Percentiles rank a stretch among this genome's conserved stretches.
Conservation (phyloP, 2,888 invertebrate species). For the Polietes domitor region DNA sequence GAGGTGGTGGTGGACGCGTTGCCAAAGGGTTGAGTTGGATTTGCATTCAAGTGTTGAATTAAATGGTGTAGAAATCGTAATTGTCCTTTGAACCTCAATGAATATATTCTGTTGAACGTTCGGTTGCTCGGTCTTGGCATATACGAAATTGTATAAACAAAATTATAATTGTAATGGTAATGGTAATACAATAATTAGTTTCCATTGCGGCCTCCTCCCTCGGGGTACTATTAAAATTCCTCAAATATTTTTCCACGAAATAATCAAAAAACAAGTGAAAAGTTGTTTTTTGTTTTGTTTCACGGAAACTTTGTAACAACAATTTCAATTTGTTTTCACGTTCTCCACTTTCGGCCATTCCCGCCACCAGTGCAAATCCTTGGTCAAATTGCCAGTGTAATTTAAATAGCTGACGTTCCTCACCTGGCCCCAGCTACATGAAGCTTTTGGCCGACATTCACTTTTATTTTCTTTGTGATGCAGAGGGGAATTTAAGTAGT, state of each 20-base stretch:
- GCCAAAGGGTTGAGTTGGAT: slow-evolving; percentile 30
- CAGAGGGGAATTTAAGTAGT: slow-evolving; percentile 8
- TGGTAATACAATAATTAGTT: slow-evolving; percentile 56
- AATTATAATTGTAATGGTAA: slow-evolving; percentile 41
- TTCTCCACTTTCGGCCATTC: slow-evolving; percentile 11
- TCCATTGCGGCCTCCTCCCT: background rate
- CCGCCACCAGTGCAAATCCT: slow-evolving; percentile 39
- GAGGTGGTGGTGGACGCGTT: background rate
- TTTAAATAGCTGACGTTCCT: slow-evolving; percentile 52
- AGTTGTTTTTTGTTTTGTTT: background rate
- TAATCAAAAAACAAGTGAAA: background rate
- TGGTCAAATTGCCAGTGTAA: slow-evolving; percentile 54
- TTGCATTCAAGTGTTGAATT: slow-evolving; percentile 55
- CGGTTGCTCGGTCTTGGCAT: background rate
- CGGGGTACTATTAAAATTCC: slow-evolving; percentile 25
- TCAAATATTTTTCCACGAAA: slow-evolving; percentile 35
- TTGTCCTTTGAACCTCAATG: slow-evolving; percentile 42
- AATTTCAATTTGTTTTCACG: slow-evolving; percentile 34
- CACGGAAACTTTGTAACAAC: slow-evolving; percentile 5
- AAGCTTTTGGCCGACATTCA: background rate
- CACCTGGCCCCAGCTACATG: slow-evolving; percentile 16
- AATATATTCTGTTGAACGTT: background rate
- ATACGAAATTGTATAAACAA: slow-evolving; percentile 16
- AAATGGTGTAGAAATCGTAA: slow-evolving; percentile 56
- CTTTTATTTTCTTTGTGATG: slow-evolving; percentile 4